Conservation (phyloP, 1,140 invertebrate genomes). For the Pseudomyrmex concolor region DNA sequence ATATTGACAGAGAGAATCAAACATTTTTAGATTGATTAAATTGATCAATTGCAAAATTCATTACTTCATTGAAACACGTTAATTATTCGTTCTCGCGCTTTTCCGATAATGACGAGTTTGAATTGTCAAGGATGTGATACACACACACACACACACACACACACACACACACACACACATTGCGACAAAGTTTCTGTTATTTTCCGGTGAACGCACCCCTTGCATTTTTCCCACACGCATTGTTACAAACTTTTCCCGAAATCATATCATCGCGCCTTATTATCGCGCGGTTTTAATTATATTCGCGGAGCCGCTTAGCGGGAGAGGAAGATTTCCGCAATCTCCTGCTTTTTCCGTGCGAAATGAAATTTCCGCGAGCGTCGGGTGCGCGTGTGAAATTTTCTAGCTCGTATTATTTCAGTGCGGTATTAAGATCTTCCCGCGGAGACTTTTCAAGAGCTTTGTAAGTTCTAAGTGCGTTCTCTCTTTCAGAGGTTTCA, state of each 20-base stretch:
- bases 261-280: constrained; percentile 34
- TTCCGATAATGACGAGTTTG: background rate
- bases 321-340: constrained; percentile 28
- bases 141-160: too few relatives aligned
- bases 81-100: background rate
- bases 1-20: background rate
- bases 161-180: too few relatives aligned
- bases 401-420: constrained; percentile 36
- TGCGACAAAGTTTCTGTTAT: background rate
- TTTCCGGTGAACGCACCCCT: background rate
- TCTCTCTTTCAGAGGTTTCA: background rate
- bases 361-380: constrained; percentile 34
- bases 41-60: background rate
- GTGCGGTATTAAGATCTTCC: background rate
- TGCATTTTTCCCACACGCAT: constrained; percentile 16
- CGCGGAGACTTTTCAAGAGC: constrained; percentile 5
- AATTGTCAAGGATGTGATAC: background rate
- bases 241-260: constrained; percentile 20
- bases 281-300: constrained; percentile 56
- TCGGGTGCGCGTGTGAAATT: constrained; percentile 29
- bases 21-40: background rate
- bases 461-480: background rate
- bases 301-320: constrained; percentile 46
- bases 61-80: constrained; percentile 8
- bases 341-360: background rate